Conservation (phyloP, 1,140 invertebrate species). For the Diorhabda sublineata region DNA sequence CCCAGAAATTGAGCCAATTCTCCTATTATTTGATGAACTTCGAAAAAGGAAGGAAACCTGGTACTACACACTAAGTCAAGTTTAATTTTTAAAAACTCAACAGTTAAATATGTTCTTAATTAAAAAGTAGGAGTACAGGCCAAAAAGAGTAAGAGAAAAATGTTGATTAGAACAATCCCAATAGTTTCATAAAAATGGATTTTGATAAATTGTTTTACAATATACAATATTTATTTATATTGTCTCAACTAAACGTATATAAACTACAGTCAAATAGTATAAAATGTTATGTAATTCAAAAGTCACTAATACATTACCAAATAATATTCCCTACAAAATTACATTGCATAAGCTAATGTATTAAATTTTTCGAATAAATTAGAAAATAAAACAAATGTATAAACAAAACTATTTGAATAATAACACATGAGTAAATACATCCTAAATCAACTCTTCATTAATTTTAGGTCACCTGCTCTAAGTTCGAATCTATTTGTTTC, state of each 20-base stretch:
- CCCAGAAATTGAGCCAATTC: too few species aligned
- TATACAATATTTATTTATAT: not conserved
- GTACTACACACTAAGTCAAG: too few species aligned
- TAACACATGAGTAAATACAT: not conserved
- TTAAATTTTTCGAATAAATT: slow-evolving; percentile 14
- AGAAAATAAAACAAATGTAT: slow-evolving; percentile 8
- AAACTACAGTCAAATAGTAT: slow-evolving; percentile 1
- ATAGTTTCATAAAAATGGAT: not conserved
- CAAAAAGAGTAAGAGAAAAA: too few species aligned
- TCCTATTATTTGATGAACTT: too few species aligned
- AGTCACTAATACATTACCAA: slow-evolving; percentile 5
- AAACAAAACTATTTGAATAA: not conserved
- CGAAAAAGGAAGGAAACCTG: too few species aligned
- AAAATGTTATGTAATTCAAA: slow-evolving; percentile 14
- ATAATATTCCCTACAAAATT: slow-evolving; percentile 4
- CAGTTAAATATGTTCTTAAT: too few species aligned
- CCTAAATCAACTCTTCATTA: not conserved
- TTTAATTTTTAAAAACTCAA: too few species aligned
- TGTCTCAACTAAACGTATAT: not conserved
- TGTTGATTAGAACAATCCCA: too few species aligned
- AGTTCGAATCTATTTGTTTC: too few species aligned
- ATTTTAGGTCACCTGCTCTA: too few species aligned
- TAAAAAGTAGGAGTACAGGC: too few species aligned
- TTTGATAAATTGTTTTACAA: not conserved
- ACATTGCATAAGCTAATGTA: slow-evolving; percentile 11